Evolutionary conservation across 2,797 vertebrate genomes (phyloP).

Genomic region (Hyperoplus lanceolatus): DNA sequence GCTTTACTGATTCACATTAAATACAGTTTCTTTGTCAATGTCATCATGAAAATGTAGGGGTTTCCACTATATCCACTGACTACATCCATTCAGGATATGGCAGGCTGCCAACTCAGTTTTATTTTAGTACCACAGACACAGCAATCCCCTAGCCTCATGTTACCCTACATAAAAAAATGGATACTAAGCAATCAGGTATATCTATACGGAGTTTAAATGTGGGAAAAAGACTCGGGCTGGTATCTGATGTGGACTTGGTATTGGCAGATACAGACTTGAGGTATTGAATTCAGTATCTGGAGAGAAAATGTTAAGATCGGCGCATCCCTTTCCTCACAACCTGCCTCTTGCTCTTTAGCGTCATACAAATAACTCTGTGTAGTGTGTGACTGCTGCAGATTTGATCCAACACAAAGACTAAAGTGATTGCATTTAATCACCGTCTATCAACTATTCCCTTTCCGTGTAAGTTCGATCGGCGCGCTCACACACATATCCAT

Average conservation of each 20-base stretch:
- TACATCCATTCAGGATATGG: neutral
- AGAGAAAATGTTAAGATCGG: constrained; percentile 4
- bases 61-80: neutral
- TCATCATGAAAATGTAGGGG: neutral
- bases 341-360: constrained; percentile 32
- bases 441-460: constrained; percentile 59
- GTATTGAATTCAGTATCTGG: constrained; percentile 9
- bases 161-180: constrained; percentile 1
- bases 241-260: neutral
- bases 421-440: constrained; percentile 67
- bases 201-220: neutral
- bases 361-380: constrained; percentile 41
- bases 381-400: constrained; percentile 38
- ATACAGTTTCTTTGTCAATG: constrained; percentile 20
- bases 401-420: constrained; percentile 53
- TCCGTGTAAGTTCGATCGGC: constrained; percentile 54
- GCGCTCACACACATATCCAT: constrained; percentile 43
- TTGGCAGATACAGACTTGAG: neutral
- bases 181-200: neutral
- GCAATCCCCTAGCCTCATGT: constrained; percentile 1
- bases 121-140: constrained; percentile 7
- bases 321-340: constrained; percentile 9
- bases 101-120: constrained; percentile 2
- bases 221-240: neutral
- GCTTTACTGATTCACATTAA: constrained; percentile 7